Conservation (phyloP, 2,113 vertebrate genomes). For the Hippocampus abdominalis region DNA sequence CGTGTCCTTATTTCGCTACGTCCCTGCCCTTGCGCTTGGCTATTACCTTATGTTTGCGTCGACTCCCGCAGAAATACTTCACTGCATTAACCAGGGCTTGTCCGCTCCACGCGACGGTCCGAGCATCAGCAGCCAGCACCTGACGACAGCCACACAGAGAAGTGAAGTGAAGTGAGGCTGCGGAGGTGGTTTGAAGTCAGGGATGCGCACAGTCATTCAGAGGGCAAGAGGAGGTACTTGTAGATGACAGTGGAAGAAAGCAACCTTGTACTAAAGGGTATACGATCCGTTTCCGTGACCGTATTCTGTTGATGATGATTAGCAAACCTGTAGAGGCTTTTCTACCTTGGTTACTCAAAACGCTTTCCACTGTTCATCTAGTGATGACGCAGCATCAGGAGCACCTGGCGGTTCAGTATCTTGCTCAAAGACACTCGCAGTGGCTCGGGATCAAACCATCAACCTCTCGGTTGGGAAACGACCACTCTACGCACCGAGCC, state of each 20-base stretch:
- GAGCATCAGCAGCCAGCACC: constrained; percentile 77
- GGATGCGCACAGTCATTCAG: not conserved
- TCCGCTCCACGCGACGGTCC: constrained; percentile 67
- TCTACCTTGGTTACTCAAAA: no score
- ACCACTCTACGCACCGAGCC: no score
- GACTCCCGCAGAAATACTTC: constrained; percentile 70
- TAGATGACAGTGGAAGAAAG: not conserved
- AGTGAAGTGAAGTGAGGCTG: not conserved
- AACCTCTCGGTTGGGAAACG: no score
- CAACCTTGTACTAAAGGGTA: not conserved
- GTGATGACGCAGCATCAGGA: no score
- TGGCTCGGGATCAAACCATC: no score
- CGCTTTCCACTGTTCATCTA: no score
- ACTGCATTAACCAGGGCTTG: constrained; percentile 77
- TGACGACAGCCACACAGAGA: constrained; percentile 51
- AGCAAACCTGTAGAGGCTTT: no score
- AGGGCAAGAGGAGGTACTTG: not conserved
- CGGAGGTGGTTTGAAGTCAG: not conserved
- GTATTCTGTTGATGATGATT: no score
- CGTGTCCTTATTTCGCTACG: not conserved
- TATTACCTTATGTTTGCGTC: constrained; percentile 70
- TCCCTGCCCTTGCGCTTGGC: not conserved
- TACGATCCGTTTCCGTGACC: no score
- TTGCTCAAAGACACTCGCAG: no score
- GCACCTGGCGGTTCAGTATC: no score